Percentiles rank a stretch among this genome's conserved stretches.
Evolutionary conservation across 2,113 vertebrate genomes (phyloP).

Genomic region (Engystomops pustulosus): DNA sequence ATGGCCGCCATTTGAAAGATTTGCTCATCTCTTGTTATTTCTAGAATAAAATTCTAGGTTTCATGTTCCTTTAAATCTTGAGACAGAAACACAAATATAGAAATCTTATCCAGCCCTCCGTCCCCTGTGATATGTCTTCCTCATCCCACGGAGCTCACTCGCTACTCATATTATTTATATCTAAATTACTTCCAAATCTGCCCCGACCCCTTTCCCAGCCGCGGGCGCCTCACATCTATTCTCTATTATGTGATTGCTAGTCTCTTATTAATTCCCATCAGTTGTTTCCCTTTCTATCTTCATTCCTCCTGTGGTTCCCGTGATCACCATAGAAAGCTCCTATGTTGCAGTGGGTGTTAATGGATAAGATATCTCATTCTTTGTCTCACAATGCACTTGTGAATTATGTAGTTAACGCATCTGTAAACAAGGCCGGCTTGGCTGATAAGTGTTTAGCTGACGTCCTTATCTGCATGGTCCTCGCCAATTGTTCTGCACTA

Average conservation of each 20-base stretch:
- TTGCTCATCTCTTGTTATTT: too few species aligned
- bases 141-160: not conserved
- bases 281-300: not conserved
- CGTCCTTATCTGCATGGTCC: constrained; percentile 1
- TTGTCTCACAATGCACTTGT: constrained; percentile 37
- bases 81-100: too few species aligned
- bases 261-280: not conserved
- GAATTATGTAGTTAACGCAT: constrained; percentile 46
- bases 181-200: not conserved
- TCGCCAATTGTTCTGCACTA: constrained; percentile 33
- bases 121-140: not conserved
- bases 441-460: constrained; percentile 18
- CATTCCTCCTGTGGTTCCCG: not conserved
- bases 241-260: not conserved
- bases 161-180: not conserved
- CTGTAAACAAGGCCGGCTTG: constrained; percentile 32
- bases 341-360: constrained; percentile 30
- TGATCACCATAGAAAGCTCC: constrained; percentile 1
- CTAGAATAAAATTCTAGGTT: too few species aligned
- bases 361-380: constrained; percentile 41
- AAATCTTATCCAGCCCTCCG: not conserved
- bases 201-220: not conserved
- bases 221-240: not conserved
- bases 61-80: too few species aligned
- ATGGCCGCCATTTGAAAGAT: too few species aligned